Evolutionary conservation across 2,113 vertebrate species (phyloP).

Genomic region (Herpetotheres cachinnans): DNA sequence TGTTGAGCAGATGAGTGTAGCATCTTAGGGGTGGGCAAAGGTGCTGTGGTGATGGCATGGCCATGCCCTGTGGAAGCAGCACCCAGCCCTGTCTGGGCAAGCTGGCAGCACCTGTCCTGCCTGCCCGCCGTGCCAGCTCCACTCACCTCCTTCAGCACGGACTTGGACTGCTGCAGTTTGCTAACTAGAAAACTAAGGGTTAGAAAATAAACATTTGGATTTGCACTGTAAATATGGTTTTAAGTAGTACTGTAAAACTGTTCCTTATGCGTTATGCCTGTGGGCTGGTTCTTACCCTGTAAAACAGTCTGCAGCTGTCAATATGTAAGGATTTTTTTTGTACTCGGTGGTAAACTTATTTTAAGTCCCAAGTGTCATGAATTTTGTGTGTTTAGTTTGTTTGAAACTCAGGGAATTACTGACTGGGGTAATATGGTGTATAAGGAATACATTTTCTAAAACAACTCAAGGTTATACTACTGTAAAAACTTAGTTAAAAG

Average conservation of each 20-base stretch:
- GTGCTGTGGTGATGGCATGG: background rate
- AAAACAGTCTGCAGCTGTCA: background rate
- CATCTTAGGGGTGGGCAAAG: background rate
- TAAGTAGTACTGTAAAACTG: background rate
- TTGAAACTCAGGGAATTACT: background rate
- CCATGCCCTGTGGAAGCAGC: background rate
- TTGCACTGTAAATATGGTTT: background rate
- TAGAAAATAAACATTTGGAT: background rate
- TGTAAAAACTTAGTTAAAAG: background rate
- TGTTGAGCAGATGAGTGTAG: background rate
- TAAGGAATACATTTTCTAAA: background rate
- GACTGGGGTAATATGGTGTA: accelerated
- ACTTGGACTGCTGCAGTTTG: background rate
- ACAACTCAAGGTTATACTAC: background rate
- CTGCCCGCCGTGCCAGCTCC: background rate
- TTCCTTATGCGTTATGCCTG: background rate
- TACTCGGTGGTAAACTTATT: background rate
- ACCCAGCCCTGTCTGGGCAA: background rate
- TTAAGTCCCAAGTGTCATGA: background rate
- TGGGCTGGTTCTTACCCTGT: background rate
- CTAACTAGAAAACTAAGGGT: background rate
- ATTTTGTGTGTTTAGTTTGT: background rate
- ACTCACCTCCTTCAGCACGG: accelerated
- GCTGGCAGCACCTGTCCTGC: background rate
- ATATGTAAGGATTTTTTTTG: background rate